phyloP scores from a whole-genome alignment of 2,888 invertebrate species.

The Seira musarum region DNA sequence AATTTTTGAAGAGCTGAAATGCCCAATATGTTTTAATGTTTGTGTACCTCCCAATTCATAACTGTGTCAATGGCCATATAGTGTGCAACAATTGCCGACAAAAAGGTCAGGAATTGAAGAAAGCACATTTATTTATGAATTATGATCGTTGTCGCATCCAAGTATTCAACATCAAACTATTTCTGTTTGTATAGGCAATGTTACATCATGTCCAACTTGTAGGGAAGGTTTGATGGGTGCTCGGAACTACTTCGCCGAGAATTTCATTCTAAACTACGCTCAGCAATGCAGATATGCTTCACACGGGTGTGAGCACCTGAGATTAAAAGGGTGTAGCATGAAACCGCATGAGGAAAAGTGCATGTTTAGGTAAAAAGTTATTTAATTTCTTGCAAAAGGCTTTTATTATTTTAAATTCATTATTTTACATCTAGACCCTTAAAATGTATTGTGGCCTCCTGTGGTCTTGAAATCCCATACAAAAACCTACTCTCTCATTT shows the following conservation, averaged over 20 bases:
- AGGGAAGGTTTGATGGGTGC: slow-evolving; percentile 57
- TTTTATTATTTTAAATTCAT: background rate
- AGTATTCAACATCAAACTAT: no score
- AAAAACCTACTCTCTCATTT: slow-evolving; percentile 61
- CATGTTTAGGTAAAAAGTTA: slow-evolving; percentile 51
- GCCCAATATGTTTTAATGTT: slow-evolving; percentile 67
- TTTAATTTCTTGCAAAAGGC: background rate
- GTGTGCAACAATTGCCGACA: slow-evolving; percentile 63
- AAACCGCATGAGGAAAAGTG: slow-evolving; percentile 64
- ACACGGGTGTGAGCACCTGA: slow-evolving; percentile 65
- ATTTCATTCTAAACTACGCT: slow-evolving; percentile 63
- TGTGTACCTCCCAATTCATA: slow-evolving; percentile 65
- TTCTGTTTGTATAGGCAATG: no score
- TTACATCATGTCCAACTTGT: slow-evolving; percentile 50
- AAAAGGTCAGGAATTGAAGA: no score
- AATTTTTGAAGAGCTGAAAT: slow-evolving; percentile 67
- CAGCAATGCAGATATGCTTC: slow-evolving; percentile 61
- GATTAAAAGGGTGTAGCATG: slow-evolving; percentile 67
- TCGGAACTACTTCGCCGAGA: slow-evolving; percentile 67
- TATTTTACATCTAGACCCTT: slow-evolving; percentile 37
- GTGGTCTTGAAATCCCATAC: slow-evolving; percentile 55
- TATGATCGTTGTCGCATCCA: no score
- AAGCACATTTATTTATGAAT: no score
- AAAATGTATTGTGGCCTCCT: slow-evolving; percentile 58
- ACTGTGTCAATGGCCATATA: slow-evolving; percentile 67